Evolutionary conservation across 2,888 invertebrate genomes (phyloP).

Genomic region (Abrostola triplasia): DNA sequence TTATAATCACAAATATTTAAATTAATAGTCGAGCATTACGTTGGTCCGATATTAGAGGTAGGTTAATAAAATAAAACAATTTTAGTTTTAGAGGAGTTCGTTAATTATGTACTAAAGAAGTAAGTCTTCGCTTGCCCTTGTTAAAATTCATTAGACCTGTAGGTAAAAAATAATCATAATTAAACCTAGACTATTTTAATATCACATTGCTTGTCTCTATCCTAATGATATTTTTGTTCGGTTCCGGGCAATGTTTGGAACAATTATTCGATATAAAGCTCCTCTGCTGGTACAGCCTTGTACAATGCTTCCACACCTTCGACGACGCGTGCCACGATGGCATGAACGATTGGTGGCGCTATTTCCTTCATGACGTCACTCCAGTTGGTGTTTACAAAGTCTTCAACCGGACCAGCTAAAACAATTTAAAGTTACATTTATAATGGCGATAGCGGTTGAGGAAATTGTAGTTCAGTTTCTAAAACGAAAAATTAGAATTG

Average conservation of each 20-base stretch:
- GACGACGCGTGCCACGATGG: constrained; percentile 69
- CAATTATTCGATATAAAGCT: constrained; percentile 54
- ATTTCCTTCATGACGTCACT: constrained; percentile 78
- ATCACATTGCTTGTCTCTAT: constrained; percentile 30
- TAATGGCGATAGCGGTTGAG: too few relatives aligned
- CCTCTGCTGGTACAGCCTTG: constrained; percentile 70
- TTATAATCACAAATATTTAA: too few relatives aligned
- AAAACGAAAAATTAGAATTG: too few relatives aligned
- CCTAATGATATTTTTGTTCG: constrained; percentile 3
- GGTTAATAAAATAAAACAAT: too few relatives aligned
- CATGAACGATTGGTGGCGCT: constrained; percentile 74
- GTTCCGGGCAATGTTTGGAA: background rate
- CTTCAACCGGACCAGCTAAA: constrained; percentile 73
- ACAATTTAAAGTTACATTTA: constrained; percentile 14
- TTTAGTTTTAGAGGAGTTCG: too few relatives aligned
- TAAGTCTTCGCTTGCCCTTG: too few relatives aligned
- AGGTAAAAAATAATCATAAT: background rate
- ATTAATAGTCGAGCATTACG: too few relatives aligned
- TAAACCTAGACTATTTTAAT: constrained; percentile 26
- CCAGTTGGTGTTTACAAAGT: constrained; percentile 78
- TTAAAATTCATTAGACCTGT: too few relatives aligned
- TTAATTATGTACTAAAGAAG: too few relatives aligned
- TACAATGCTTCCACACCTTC: constrained; percentile 70
- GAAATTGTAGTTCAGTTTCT: too few relatives aligned
- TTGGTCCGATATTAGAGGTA: too few relatives aligned